Conservation (phyloP, 2,888 invertebrate genomes). For the Euplexia lucipara region DNA sequence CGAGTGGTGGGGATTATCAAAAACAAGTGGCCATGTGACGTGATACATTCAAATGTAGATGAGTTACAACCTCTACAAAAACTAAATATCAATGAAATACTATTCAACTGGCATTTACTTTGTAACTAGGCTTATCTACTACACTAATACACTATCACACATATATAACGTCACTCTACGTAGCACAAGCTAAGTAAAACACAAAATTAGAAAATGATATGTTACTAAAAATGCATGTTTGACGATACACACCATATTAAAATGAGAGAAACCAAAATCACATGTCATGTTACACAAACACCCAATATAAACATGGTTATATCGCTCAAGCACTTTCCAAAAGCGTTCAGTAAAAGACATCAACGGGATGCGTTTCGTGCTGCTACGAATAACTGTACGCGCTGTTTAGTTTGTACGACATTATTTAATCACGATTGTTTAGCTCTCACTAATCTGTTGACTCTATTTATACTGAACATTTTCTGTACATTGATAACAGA, state of each 20-base stretch:
- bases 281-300: conserved; percentile 74
- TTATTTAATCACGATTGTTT: conserved; percentile 39
- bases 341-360: conserved; percentile 88
- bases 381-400: conserved; percentile 58
- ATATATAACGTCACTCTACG: conserved; percentile 1
- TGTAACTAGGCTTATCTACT: conserved; percentile 12
- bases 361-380: conserved; percentile 81
- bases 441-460: conserved; percentile 15
- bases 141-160: conserved; percentile 17
- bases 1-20: conserved; percentile 49
- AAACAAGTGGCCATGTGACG: conserved; percentile 48
- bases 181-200: conserved; percentile 21
- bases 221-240: conserved; percentile 54
- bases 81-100: conserved; percentile 31
- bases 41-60: conserved; percentile 32
- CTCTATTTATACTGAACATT: conserved; percentile 15
- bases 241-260: conserved; percentile 71
- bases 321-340: conserved; percentile 84
- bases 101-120: conserved; percentile 9
- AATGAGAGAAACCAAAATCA: conserved; percentile 75
- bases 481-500: not conserved
- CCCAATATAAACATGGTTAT: conserved; percentile 78
- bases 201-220: conserved; percentile 24
- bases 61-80: conserved; percentile 36
- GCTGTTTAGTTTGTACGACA: conserved; percentile 33